A percentile compares a stretch with the other conserved stretches of the same genome.
Evolutionary conservation across 2,888 invertebrate genomes (phyloP).

Genomic region (Spicauda simplicius): DNA sequence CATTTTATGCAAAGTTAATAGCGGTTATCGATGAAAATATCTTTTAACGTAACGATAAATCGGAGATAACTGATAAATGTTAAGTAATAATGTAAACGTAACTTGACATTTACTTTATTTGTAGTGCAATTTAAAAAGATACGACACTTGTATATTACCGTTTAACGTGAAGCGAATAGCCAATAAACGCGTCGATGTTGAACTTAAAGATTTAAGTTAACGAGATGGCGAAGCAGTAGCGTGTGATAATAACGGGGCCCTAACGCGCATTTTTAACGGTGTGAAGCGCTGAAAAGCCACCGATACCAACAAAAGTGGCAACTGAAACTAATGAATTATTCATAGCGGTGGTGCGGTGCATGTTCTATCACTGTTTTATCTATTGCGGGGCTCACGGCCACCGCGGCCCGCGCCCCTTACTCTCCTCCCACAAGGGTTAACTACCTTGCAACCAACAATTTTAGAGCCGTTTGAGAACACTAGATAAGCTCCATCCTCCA

Average conservation of each 20-base stretch:
- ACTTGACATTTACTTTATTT: neutral
- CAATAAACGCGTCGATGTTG: slow-evolving; percentile 30
- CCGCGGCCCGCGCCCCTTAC: slow-evolving; percentile 58
- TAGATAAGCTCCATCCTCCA: slow-evolving; percentile 75
- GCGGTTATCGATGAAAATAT: too few species aligned
- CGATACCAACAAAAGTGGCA: slow-evolving; percentile 85
- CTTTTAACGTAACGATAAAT: too few species aligned
- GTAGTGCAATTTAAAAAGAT: slow-evolving; percentile 6
- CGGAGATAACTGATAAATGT: too few species aligned
- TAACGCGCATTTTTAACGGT: slow-evolving; percentile 81
- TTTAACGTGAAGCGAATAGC: slow-evolving; percentile 14
- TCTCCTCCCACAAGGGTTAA: slow-evolving; percentile 75
- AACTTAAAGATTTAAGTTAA: slow-evolving; percentile 41
- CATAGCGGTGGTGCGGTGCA: slow-evolving; percentile 83
- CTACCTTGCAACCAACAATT: slow-evolving; percentile 79
- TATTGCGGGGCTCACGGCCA: slow-evolving; percentile 77
- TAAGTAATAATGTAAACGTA: too few species aligned
- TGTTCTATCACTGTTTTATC: slow-evolving; percentile 86
- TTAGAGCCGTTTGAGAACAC: slow-evolving; percentile 78
- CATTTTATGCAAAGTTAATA: too few species aligned
- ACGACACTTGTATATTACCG: slow-evolving; percentile 9
- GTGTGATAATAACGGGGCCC: slow-evolving; percentile 76
- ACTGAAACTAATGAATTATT: slow-evolving; percentile 85
- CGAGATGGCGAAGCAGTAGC: slow-evolving; percentile 62
- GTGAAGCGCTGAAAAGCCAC: slow-evolving; percentile 83